Evolutionary conservation across 2,797 vertebrate genomes (phyloP).

Genomic region (Argyrosomus regius): DNA sequence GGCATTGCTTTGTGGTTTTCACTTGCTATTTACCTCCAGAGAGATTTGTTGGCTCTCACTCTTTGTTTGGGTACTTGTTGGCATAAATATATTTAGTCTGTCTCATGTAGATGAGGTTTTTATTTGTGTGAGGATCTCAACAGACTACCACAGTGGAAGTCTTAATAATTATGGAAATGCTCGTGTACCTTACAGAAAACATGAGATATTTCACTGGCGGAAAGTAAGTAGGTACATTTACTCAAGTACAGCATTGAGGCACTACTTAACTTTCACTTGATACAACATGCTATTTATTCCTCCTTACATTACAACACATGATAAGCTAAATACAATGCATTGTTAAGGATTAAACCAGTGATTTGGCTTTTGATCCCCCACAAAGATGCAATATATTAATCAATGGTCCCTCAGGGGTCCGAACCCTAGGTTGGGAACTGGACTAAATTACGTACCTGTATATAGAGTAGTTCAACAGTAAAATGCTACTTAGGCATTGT

Average conservation of each 20-base stretch:
- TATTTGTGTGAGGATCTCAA: not conserved
- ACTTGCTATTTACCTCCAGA: not conserved
- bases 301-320: too few species aligned
- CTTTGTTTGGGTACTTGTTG: not conserved
- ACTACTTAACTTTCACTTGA: not conserved
- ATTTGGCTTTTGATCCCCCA: too few species aligned
- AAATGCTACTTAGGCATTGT: too few species aligned
- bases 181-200: not conserved
- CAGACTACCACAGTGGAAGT: not conserved
- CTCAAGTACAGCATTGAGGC: not conserved
- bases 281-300: too few species aligned
- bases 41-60: not conserved
- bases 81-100: not conserved
- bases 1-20: constrained; percentile 1
- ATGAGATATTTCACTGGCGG: not conserved
- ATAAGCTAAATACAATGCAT: too few species aligned
- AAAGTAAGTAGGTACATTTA: not conserved
- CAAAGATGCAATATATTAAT: too few species aligned
- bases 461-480: too few species aligned
- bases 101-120: not conserved
- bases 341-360: too few species aligned
- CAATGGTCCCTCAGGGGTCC: too few species aligned
- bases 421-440: too few species aligned
- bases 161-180: not conserved
- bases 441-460: too few species aligned